A percentile compares a stretch with the other conserved stretches of the same genome.
These are phyloP conservation scores for Agriopis leucophaearia DNA, from an alignment of 2,888 invertebrate species.

Conservation along the genomic window DNA sequence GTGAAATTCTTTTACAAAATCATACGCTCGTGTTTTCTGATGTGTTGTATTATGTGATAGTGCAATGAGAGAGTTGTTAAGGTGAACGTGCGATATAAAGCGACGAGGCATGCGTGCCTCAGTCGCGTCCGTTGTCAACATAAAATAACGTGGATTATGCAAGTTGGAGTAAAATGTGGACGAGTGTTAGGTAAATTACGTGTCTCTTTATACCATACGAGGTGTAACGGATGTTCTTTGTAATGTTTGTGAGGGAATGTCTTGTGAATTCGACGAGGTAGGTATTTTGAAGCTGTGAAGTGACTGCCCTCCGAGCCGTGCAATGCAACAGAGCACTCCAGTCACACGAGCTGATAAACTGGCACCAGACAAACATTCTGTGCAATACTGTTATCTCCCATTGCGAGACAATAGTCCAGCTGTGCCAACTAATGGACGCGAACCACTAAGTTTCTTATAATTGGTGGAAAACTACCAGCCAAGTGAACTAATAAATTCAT, in stretches of 20 bases:
- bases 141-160: conserved; percentile 84
- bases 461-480: conserved; percentile 34
- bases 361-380: conserved; percentile 33
- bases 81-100: conserved; percentile 59
- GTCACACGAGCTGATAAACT: conserved; percentile 8
- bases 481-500: conserved; percentile 1
- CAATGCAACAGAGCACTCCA: conserved; percentile 3
- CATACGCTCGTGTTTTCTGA: conserved; percentile 66
- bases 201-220: conserved; percentile 52
- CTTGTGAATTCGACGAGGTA: background rate
- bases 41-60: conserved; percentile 64
- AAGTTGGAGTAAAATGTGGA: conserved; percentile 81
- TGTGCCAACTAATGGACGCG: conserved; percentile 29
- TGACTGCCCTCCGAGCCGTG: background rate
- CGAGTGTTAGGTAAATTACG: conserved; percentile 79
- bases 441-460: conserved; percentile 27
- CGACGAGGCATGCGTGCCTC: conserved; percentile 74
- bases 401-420: conserved; percentile 34
- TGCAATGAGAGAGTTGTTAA: conserved; percentile 64
- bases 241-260: conserved; percentile 49
- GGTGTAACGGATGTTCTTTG: conserved; percentile 48
- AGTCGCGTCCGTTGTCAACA: conserved; percentile 80
- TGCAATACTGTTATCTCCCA: conserved; percentile 35
- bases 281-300: background rate
- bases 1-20: conserved; percentile 77